These are phyloP conservation scores for Prosapia bicincta DNA, from an alignment of 2,888 invertebrate genomes.

Conservation along the genomic window DNA sequence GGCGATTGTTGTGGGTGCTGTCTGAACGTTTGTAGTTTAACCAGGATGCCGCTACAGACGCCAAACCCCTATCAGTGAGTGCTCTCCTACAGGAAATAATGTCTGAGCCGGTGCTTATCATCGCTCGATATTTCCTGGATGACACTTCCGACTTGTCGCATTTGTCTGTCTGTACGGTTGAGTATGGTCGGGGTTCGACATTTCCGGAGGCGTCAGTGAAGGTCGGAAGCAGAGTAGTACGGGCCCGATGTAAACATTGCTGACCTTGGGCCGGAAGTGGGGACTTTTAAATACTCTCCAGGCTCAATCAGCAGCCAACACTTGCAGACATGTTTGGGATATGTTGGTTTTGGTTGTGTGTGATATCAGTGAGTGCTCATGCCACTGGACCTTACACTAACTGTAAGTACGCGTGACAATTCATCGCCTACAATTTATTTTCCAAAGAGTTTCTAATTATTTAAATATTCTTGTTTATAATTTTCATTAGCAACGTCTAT, in stretches of 20 bases:
- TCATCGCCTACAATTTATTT: no score
- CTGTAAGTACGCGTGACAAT: no score
- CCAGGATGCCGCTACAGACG: no score
- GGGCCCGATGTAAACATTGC: neutral
- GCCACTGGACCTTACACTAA: neutral
- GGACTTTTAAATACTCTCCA: neutral
- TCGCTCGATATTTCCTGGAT: neutral
- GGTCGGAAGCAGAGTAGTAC: neutral
- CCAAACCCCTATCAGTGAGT: no score
- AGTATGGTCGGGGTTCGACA: neutral
- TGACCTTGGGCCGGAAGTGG: neutral
- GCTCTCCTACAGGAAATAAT: no score
- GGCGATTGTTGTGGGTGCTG: no score
- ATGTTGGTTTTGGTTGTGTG: neutral
- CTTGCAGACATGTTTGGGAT: neutral
- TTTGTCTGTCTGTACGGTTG: no score
- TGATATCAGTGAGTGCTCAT: neutral
- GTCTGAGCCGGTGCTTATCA: no score
- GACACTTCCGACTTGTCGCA: no score
- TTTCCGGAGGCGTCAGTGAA: neutral
- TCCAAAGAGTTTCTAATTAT: no score
- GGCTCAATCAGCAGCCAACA: neutral
- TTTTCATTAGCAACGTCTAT: no score
- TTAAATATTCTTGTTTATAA: neutral
- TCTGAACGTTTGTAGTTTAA: no score